phyloP scores from a whole-genome alignment of 2,113 vertebrate species.

The Tetrao urogallus region DNA sequence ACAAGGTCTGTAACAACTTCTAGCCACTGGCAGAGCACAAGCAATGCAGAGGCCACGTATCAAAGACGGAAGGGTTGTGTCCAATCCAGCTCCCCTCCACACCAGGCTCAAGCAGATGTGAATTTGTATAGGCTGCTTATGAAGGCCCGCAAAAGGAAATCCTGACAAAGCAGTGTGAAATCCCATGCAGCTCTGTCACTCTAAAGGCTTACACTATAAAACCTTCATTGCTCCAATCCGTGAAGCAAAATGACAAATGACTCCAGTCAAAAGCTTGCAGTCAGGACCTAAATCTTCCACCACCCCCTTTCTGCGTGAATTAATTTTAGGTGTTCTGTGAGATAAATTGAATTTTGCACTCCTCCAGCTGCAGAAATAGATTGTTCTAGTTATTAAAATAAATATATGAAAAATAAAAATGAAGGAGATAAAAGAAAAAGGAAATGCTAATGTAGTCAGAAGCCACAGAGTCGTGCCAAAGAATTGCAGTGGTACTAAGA shows the following conservation, averaged over 20 bases:
- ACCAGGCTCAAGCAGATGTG: neutral
- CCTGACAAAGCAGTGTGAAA: conserved; percentile 8
- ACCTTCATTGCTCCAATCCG: conserved; percentile 43
- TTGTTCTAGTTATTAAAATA: conserved; percentile 57
- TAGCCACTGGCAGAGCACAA: neutral
- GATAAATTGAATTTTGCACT: conserved; percentile 66
- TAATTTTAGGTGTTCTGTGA: conserved; percentile 62
- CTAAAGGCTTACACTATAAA: conserved; percentile 47
- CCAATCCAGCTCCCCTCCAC: neutral
- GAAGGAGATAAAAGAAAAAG: neutral
- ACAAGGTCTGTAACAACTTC: accelerated
- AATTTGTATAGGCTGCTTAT: neutral
- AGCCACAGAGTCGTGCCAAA: neutral
- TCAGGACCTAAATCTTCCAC: conserved; percentile 66
- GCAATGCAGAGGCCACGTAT: accelerated
- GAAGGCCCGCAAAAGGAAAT: neutral
- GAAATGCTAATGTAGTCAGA: neutral
- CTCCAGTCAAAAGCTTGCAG: conserved; percentile 65
- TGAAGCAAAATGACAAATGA: conserved; percentile 63
- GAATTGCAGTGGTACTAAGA: neutral
- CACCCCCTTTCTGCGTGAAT: conserved; percentile 38
- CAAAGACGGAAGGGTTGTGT: neutral
- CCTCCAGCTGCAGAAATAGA: conserved; percentile 57
- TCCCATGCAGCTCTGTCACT: conserved; percentile 44
- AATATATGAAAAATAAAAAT: conserved; percentile 18